Base-by-base conservation (phyloP, 1,140 invertebrate species). In the Saccostrea echinata region DNA sequence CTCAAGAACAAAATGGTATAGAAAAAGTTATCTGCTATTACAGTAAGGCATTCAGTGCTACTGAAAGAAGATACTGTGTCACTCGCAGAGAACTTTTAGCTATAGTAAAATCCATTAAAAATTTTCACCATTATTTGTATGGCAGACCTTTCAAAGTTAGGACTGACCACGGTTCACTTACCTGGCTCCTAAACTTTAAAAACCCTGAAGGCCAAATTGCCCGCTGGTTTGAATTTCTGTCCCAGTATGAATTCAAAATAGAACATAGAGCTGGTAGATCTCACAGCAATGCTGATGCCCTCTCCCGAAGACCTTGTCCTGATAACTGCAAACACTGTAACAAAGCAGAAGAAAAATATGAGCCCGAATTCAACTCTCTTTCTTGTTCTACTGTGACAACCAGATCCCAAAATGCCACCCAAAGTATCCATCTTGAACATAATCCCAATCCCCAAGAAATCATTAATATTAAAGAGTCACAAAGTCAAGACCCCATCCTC, bases 21-120 rank as follows among this genome's bases (percentile, higher is more conserved):
- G 91, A 91, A 71, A 53, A 81, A 27, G 84, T 89, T 0, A 87
- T 93, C 11, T 90, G 89, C 3, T 93, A 91, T 86, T 84, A 64
- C 12, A 91, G 88, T 68, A 87, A 84, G 18, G 53, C 85, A 8
- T 86, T 92, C 43, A 87, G 61, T 33, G 80, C 52, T n/a, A 88
- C 94, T 18, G 95, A 96, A 91, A 87, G 92, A 86, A 95, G 95
- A 18, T 96, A 96, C 90, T 92, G 92, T 84, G 89, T 89, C 1
- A 91, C 91, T n/a, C 12, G 88, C 12, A 90, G 86, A 71, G 90
- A 92, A 86, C 76, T 92, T 4, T 83, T 91, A 21, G 89, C 89
- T 8, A 81, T 89, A 9, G 84, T 91, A 6, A 55, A 30, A 64
- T 55, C 71, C 12, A 52, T 90, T 16, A 87, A 89, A 85, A 24